These are phyloP conservation scores for Andricus grossulariae DNA, from an alignment of 1,140 invertebrate genomes.

Conservation along the genomic window DNA sequence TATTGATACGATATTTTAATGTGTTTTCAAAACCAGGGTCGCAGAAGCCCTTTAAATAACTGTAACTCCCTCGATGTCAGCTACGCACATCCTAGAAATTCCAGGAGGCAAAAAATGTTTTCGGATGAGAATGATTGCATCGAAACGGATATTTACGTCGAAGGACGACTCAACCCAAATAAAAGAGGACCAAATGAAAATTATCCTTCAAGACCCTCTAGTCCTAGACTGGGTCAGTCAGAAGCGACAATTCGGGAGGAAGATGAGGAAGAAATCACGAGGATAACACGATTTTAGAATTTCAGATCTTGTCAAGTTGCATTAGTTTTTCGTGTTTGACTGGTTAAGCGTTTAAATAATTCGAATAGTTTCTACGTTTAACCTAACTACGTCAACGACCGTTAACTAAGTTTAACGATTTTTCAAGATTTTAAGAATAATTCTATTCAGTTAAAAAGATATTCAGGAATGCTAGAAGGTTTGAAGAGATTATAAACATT, in stretches of 20 bases:
- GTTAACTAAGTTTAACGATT: too few species aligned
- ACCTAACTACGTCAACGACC: too few species aligned
- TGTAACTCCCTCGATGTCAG: constrained; percentile 39
- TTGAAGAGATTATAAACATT: too few species aligned
- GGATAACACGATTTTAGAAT: constrained; percentile 65
- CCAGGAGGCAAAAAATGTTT: constrained; percentile 49
- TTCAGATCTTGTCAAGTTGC: not conserved
- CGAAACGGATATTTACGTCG: constrained; percentile 66
- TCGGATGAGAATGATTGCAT: constrained; percentile 57
- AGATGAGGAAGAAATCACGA: constrained; percentile 60
- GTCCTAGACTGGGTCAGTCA: constrained; percentile 60
- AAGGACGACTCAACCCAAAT: constrained; percentile 50
- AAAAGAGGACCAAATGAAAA: constrained; percentile 59
- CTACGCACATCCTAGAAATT: constrained; percentile 52
- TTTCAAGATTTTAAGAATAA: too few species aligned
- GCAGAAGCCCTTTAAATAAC: constrained; percentile 44
- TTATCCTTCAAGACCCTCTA: constrained; percentile 63
- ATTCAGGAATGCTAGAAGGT: too few species aligned
- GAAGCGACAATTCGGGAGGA: constrained; percentile 67
- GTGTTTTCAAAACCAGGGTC: constrained; percentile 46
- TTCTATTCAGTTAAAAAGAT: too few species aligned
- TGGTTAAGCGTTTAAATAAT: too few species aligned
- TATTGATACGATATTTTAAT: constrained; percentile 32
- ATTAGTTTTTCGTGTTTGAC: too few species aligned
- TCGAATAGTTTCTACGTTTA: too few species aligned